Percentiles rank a stretch among this genome's conserved stretches.
phyloP scores from a whole-genome alignment of 2,797 vertebrate genomes.

The Sebastes kiyomatsui region DNA sequence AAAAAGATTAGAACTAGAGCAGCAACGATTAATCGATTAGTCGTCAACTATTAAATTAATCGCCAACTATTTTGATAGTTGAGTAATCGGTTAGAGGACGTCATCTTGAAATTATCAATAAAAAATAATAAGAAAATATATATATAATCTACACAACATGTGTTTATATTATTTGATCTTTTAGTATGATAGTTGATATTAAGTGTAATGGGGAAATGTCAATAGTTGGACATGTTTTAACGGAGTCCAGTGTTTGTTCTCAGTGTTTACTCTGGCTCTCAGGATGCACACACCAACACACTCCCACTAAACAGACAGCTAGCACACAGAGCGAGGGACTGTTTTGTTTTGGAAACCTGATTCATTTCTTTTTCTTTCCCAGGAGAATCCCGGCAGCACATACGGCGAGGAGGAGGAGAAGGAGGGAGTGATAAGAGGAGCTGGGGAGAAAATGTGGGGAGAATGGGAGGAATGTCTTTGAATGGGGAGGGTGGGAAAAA shows the following conservation, averaged over 20 bases:
- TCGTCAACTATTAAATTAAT: too few relatives aligned
- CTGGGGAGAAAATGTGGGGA: not conserved
- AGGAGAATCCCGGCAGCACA: conserved; percentile 1
- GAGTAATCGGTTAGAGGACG: too few relatives aligned
- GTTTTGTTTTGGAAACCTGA: conserved; percentile 16
- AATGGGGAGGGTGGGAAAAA: conserved; percentile 21
- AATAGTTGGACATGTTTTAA: not conserved
- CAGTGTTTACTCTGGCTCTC: conserved; percentile 7
- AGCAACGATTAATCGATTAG: too few relatives aligned
- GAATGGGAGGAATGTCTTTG: conserved; percentile 50
- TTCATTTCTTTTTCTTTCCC: conserved; percentile 18
- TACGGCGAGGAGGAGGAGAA: not conserved
- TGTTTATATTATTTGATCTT: not conserved
- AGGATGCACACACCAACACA: not conserved
- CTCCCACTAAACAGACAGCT: not conserved
- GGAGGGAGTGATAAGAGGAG: conserved; percentile 4
- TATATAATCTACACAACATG: not conserved
- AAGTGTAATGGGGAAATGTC: conserved; percentile 1
- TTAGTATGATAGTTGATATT: not conserved
- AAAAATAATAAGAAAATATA: not conserved
- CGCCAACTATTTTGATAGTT: too few relatives aligned
- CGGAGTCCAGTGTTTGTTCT: conserved; percentile 1
- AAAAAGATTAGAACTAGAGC: too few relatives aligned
- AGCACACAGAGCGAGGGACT: not conserved
- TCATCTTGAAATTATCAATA: too few relatives aligned